Conservation (phyloP, 2,888 invertebrate genomes). For the Oeneis ivallda region DNA sequence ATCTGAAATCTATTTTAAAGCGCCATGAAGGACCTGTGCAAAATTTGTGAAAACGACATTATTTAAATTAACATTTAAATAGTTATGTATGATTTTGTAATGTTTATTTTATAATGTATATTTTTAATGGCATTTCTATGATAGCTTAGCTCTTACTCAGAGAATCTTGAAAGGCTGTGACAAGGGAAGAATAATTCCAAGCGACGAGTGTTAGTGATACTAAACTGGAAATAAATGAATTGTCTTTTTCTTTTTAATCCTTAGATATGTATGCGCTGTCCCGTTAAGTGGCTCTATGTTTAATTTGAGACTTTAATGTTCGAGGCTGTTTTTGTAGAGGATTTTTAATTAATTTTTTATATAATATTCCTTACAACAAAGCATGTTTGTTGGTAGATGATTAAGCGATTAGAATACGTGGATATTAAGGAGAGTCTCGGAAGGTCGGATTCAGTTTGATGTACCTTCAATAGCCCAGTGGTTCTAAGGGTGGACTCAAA, state of each 20-base stretch:
- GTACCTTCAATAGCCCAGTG: not conserved
- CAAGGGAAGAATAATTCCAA: conserved; percentile 56
- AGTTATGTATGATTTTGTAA: not conserved
- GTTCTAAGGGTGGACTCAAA: too few species aligned
- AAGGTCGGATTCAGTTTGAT: not conserved
- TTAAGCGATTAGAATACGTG: not conserved
- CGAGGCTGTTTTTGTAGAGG: not conserved
- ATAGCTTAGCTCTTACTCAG: conserved; percentile 28
- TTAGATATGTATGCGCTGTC: conserved; percentile 37
- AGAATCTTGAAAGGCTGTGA: conserved; percentile 41
- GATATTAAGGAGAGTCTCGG: not conserved
- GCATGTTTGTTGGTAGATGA: not conserved
- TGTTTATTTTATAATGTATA: not conserved
- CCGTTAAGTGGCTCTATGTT: conserved; percentile 34
- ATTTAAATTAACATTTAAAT: too few species aligned
- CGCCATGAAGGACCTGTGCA: too few species aligned
- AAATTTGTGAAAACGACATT: too few species aligned
- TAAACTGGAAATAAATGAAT: conserved; percentile 48
- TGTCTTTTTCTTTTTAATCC: conserved; percentile 49
- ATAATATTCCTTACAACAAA: not conserved
- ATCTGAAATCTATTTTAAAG: too few species aligned
- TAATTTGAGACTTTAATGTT: conserved; percentile 8
- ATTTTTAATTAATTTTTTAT: conserved; percentile 5
- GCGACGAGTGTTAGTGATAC: conserved; percentile 55
- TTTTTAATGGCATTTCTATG: conserved; percentile 30